Evolutionary conservation across 2,113 vertebrate genomes (phyloP).

Genomic region (Myiozetetes cayanensis): DNA sequence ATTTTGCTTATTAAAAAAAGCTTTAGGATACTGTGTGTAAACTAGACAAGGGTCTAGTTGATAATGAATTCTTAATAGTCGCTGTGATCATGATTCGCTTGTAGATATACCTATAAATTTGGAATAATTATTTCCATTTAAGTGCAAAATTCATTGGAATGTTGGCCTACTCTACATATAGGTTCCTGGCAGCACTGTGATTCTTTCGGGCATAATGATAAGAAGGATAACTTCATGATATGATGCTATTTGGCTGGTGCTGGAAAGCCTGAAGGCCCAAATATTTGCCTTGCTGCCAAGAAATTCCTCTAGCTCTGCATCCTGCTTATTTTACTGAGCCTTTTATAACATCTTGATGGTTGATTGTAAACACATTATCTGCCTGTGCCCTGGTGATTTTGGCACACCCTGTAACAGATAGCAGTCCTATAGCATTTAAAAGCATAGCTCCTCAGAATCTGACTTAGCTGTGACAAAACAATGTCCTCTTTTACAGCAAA

Average conservation of each 20-base stretch:
- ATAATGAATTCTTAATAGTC: neutral
- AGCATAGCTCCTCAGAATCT: neutral
- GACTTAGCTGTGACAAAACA: neutral
- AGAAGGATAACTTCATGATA: neutral
- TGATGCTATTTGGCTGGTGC: conserved; percentile 11
- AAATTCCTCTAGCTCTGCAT: neutral
- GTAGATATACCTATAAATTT: neutral
- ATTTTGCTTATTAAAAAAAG: neutral
- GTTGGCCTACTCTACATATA: neutral
- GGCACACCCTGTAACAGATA: neutral
- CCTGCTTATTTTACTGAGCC: neutral
- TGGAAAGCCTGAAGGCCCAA: neutral
- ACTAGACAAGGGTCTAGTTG: neutral
- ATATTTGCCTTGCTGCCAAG: conserved; percentile 33
- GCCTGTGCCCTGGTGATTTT: neutral
- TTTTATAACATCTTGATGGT: conserved; percentile 14
- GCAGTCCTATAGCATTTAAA: neutral
- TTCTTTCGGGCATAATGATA: neutral
- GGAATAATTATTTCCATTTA: neutral
- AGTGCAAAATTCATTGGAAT: neutral
- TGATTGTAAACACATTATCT: neutral
- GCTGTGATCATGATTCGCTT: neutral
- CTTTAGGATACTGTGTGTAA: neutral
- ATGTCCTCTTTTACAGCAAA: neutral
- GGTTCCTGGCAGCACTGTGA: neutral